Conservation (phyloP, 2,797 vertebrate species). For the Microtus californicus region DNA sequence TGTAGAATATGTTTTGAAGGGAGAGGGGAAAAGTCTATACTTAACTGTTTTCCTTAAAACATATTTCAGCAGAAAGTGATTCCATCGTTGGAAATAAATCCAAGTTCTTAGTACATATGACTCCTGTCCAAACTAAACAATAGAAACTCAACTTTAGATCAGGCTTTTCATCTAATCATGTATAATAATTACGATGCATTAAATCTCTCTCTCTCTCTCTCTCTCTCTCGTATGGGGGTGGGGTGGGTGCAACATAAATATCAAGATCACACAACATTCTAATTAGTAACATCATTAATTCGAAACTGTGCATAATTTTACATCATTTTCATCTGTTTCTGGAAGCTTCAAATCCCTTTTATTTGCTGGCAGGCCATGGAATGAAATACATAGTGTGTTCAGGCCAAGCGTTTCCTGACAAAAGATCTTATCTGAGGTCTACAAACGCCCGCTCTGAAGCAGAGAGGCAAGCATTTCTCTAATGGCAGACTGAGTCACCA, state of each 20-base stretch:
- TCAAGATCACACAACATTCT: background rate
- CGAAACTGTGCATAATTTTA: constrained; percentile 27
- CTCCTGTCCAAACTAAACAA: constrained; percentile 60
- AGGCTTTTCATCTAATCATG: background rate
- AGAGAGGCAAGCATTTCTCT: background rate
- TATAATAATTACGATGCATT: background rate
- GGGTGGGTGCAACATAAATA: background rate
- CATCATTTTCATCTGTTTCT: constrained; percentile 2
- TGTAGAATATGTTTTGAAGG: background rate
- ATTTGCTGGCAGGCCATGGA: constrained; percentile 2
- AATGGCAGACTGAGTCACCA: constrained; percentile 57
- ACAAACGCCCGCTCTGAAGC: background rate
- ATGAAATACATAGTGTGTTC: constrained; percentile 11
- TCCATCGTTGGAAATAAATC: constrained; percentile 56
- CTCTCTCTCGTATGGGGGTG: background rate
- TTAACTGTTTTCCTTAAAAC: constrained; percentile 46
- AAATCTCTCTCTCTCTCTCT: background rate
- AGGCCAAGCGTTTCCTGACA: constrained; percentile 19
- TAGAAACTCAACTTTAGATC: background rate
- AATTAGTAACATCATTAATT: constrained; percentile 28
- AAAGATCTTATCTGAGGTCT: background rate
- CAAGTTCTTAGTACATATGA: constrained; percentile 48
- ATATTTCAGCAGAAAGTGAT: constrained; percentile 62
- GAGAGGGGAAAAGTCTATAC: background rate
- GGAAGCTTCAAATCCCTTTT: constrained; percentile 22